phyloP scores from a whole-genome alignment of 2,888 invertebrate species.

The Neoscelio sp. region DNA sequence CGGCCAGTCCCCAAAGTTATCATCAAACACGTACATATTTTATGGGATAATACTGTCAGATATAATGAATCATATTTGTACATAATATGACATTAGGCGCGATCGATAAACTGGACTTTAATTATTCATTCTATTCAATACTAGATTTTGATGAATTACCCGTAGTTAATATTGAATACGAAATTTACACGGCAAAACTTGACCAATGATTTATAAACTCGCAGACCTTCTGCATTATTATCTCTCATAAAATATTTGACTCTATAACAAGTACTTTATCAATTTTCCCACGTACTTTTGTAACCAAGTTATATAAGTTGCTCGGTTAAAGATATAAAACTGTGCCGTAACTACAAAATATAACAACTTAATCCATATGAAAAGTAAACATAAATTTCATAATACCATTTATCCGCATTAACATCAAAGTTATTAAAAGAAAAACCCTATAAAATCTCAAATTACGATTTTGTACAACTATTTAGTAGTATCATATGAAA shows the following conservation, averaged over 20 bases:
- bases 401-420: conserved; percentile 14
- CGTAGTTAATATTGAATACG: conserved; percentile 15
- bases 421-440: neutral
- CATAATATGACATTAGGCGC: conserved; percentile 29
- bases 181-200: conserved; percentile 19
- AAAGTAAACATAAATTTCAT: conserved; percentile 28
- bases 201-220: conserved; percentile 36
- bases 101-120: conserved; percentile 51
- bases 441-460: neutral
- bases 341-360: neutral
- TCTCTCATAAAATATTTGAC: no score
- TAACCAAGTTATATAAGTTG: no score
- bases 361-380: conserved; percentile 2
- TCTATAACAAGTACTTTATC: no score
- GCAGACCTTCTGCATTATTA: no score
- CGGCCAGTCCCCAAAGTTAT: conserved; percentile 39
- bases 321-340: neutral
- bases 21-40: conserved; percentile 51
- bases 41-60: conserved; percentile 31
- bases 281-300: conserved; percentile 43
- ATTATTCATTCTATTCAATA: conserved; percentile 51
- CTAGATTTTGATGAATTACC: conserved; percentile 38
- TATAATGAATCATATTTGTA: conserved; percentile 17
- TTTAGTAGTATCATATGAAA: conserved; percentile 39
- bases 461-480: conserved; percentile 15